Conservation (phyloP, 2,888 invertebrate species). For the Empis stercorea region DNA sequence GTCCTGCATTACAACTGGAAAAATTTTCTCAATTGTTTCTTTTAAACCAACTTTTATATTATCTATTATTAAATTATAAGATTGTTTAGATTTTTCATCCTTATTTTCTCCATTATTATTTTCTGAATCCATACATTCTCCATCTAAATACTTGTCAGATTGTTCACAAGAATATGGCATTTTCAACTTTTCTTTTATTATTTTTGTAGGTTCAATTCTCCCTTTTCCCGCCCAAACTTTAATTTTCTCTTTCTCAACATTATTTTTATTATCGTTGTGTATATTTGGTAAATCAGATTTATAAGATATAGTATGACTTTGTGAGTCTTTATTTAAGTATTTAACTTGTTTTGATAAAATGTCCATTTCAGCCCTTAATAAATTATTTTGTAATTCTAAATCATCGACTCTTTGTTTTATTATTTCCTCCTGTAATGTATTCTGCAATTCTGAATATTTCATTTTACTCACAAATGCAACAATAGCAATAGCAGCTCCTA, state of each 20-base stretch:
- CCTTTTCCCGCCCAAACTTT: conserved; percentile 27
- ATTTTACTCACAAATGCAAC: conserved; percentile 25
- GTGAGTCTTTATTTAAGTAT: conserved; percentile 19
- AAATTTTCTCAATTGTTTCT: no score
- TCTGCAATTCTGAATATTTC: conserved; percentile 22
- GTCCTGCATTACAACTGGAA: no score
- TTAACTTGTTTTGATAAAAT: conserved; percentile 28
- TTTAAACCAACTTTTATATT: no score
- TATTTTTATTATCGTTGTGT: conserved; percentile 8
- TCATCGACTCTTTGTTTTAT: conserved; percentile 19
- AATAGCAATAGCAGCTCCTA: conserved; percentile 21
- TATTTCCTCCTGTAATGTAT: conserved; percentile 13
- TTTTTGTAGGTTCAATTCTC: conserved; percentile 17
- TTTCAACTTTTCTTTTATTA: conserved; percentile 21
- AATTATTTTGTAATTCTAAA: conserved; percentile 29
- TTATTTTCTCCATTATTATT: not conserved
- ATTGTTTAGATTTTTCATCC: no score
- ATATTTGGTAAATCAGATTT: not conserved
- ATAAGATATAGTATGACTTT: conserved; percentile 8
- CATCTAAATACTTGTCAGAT: not conserved
- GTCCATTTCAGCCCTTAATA: conserved; percentile 32
- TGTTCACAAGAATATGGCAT: conserved; percentile 13
- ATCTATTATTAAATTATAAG: no score
- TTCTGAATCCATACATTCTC: not conserved
- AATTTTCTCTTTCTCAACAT: conserved; percentile 16